Base-by-base conservation (phyloP, 2,888 invertebrate genomes). In the Drosophila stalkeri region DNA sequence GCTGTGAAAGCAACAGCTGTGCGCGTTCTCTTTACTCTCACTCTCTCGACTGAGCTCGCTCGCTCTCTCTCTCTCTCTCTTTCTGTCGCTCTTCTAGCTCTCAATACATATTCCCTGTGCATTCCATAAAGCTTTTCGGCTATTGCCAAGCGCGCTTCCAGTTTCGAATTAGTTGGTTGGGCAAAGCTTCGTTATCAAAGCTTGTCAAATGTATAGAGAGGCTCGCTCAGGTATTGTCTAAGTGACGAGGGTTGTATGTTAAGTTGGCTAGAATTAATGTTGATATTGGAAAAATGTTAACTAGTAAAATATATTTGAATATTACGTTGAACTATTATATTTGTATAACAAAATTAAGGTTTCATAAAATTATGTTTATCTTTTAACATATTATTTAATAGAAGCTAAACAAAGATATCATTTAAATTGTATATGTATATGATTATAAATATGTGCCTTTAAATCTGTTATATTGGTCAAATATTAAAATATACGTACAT, bases 1-100 rank as follows among this genome's bases (percentile, higher is more conserved):
- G 77, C 86, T 88, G 86, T 86, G 86, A 86, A 86, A 86, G 86
- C 86, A 86, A 86, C 86, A 86, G 86, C 86, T 86, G 86, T 86
- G 86, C 75, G 80, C 83, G 67, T 67, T 62, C 77, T 77, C 77
- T 57, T 57, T 57, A 35, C 44, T 80, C 71, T 77, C 52, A 46
- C 46, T 73, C 60, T 44, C 44, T 73, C 67, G 43, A 31, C 33
- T 23, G 47, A 20, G 20, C 37, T 33, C 39, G 33, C 39, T 47
- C 44, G 37, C 31, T 6, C 47, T 8, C 27, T 14, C 27, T n/a
- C 18, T 33, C 8, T 18, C 43, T 41, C 16, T 37, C 37, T 37
- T 1, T 37, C 3, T 44, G 31, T 33, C 27, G 16, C 23, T 2
- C 23, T 16, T 0, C 33, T 33, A 33, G 8, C 35, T n/a, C 11